Evolutionary conservation across 1,140 invertebrate genomes (phyloP), one percentile per base, ranked within the genome.

Genomic region (Harlomillsia oculata): DNA sequence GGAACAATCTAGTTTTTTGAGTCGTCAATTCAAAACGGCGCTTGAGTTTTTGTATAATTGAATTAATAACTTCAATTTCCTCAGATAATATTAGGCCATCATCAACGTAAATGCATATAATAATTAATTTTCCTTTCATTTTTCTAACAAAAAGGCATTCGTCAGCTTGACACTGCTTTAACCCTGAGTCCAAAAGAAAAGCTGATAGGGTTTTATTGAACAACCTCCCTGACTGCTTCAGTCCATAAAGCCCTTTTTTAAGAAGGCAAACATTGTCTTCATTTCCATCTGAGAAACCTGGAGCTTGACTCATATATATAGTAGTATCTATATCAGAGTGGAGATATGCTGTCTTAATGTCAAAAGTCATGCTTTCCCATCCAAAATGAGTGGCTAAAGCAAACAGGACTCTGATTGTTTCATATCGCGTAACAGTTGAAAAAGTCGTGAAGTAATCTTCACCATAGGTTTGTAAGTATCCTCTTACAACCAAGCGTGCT

Each of bases 391-490:
- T 67, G n/a, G 67, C 63, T 29, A 68, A 37, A 23, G 61, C 53
- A 1, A 70, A 50, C 1, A 69, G 5, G 2, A 63, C 28, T 14
- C 65, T 36, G 6, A 68, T 34, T 18, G 66, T 56, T 28, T 65
- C 64, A 43, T 67, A 61, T 25, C 70, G 51, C 14, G 65, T 64
- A 2, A 72, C 72, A 20, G 72, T 69, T 41, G 68, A 63, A 62
- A 71, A 75, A 18, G 67, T 76, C 59, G 75, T 70, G 29, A 63
- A 18, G 48, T 70, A 73, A 45, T 73, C 72, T 5, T 71, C 56
- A 23, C 71, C 72, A 39, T 66, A 41, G 6, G 53, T 59, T 53
- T 75, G 72, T 2, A 23, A 53, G 56, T 67, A 73, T 0, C 72
- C 72, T 56, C 63, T 65, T 1, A 68, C 68, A 16, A 72, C 71